Conservation (phyloP, 2,113 vertebrate species). For the Oxygymnocypris stewartii region DNA sequence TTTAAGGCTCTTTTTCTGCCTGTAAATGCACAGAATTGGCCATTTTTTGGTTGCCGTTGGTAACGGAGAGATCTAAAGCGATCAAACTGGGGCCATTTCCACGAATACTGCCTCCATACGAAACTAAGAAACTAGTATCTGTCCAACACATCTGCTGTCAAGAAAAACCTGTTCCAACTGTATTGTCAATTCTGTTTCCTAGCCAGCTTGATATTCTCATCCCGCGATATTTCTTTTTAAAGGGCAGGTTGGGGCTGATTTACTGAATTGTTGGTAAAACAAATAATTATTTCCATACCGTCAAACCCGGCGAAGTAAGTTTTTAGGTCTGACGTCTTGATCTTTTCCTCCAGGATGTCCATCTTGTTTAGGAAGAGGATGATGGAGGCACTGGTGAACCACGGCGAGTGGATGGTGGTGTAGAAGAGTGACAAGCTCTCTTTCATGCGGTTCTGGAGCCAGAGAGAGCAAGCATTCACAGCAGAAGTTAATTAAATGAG, state of each 20-base stretch:
- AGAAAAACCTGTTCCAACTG: not conserved
- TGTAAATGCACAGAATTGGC: constrained; percentile 50
- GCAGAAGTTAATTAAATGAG: not conserved
- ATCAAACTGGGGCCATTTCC: constrained; percentile 50
- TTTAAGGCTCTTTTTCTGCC: not conserved
- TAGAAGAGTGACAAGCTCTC: constrained; percentile 89
- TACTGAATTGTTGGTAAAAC: not conserved
- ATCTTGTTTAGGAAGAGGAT: constrained; percentile 94
- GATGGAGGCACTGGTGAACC: constrained; percentile 83
- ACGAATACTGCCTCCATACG: constrained; percentile 54
- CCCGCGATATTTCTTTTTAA: not conserved
- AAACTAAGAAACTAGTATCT: not conserved
- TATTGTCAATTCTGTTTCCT: not conserved
- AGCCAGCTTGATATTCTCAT: not conserved
- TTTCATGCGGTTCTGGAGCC: constrained; percentile 86
- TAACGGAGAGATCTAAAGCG: constrained; percentile 55
- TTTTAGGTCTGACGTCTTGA: constrained; percentile 80
- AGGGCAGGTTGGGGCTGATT: not conserved
- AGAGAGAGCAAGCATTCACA: not conserved
- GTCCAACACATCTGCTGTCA: not conserved
- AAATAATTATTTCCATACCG: constrained; percentile 68
- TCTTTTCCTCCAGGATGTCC: constrained; percentile 87
- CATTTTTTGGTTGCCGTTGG: constrained; percentile 69
- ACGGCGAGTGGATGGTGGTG: constrained; percentile 85
- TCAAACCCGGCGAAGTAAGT: constrained; percentile 81